A percentile compares a stretch with the other conserved stretches of the same genome.
These are phyloP conservation scores for Erebia palarica DNA, from an alignment of 2,888 invertebrate genomes.

Conservation along the genomic window DNA sequence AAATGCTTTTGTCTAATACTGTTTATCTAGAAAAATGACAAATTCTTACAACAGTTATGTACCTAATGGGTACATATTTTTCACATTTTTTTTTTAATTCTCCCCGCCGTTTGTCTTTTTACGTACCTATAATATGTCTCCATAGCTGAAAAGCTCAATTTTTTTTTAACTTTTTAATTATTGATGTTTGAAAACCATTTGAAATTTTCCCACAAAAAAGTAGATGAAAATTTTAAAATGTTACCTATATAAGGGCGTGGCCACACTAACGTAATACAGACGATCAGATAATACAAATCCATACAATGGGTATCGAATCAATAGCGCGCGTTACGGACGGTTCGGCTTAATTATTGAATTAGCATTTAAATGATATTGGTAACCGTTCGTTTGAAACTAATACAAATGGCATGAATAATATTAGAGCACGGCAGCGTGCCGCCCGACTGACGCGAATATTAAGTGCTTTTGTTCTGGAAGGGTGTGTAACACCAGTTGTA, in stretches of 20 bases:
- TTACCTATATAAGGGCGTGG: constrained; percentile 18
- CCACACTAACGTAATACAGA: constrained; percentile 20
- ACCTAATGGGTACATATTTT: no score
- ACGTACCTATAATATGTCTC: no score
- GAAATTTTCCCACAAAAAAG: not conserved
- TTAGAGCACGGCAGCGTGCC: constrained; percentile 55
- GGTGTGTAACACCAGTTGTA: constrained; percentile 27
- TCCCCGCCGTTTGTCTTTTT: no score
- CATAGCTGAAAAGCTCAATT: no score
- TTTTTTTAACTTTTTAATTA: not conserved
- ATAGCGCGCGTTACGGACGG: constrained; percentile 71
- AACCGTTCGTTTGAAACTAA: constrained; percentile 84
- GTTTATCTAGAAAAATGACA: no score
- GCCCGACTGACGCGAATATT: constrained; percentile 65
- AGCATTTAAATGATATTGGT: constrained; percentile 84
- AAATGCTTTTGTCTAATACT: no score
- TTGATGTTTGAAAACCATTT: not conserved
- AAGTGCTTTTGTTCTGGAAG: constrained; percentile 48
- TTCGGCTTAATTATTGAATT: constrained; percentile 82
- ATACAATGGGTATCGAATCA: constrained; percentile 56
- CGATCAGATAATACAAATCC: constrained; percentile 45
- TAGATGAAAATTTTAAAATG: not conserved
- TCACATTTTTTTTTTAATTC: no score
- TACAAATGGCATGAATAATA: constrained; percentile 82
- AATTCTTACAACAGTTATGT: no score